Conservation (phyloP, 2,113 vertebrate genomes). For the Hippocampus barbouri region DNA sequence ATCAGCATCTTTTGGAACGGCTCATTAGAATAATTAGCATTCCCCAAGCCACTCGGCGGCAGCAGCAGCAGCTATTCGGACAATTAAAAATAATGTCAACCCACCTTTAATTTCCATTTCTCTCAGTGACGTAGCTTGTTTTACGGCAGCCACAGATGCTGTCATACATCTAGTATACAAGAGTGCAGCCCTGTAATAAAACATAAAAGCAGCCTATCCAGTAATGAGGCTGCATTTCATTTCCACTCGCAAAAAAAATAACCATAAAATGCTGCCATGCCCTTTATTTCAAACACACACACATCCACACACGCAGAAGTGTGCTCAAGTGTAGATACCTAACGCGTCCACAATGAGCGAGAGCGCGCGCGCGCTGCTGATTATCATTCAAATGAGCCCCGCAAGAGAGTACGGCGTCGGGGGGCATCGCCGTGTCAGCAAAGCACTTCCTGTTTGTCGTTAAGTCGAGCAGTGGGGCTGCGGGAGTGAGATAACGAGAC, state of each 20-base stretch:
- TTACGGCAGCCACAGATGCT: not conserved
- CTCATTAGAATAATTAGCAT: not conserved
- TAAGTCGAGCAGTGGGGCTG: not conserved
- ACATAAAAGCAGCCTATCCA: not conserved
- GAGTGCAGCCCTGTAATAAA: not conserved
- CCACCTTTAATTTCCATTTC: not conserved
- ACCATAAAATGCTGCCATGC: not conserved
- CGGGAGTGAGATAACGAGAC: conserved; percentile 2
- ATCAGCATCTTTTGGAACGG: not conserved
- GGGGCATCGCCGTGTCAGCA: conserved; percentile 10
- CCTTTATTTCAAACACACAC: not conserved
- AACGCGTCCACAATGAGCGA: conserved; percentile 2
- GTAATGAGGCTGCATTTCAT: conserved; percentile 1
- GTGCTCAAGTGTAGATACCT: not conserved
- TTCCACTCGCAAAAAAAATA: conserved; percentile 1
- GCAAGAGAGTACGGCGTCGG: not conserved
- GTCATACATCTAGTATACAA: not conserved
- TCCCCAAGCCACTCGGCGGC: not conserved
- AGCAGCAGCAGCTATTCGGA: not conserved
- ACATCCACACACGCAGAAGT: not conserved
- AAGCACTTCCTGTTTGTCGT: conserved; percentile 12
- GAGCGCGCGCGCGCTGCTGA: not conserved
- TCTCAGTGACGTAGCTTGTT: not conserved
- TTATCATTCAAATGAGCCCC: conserved; percentile 2
- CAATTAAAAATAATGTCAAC: conserved; percentile 2